Percentiles rank a stretch among this genome's conserved stretches.
phyloP scores from a whole-genome alignment of 2,888 invertebrate species.

The Itoplectis maculator region DNA sequence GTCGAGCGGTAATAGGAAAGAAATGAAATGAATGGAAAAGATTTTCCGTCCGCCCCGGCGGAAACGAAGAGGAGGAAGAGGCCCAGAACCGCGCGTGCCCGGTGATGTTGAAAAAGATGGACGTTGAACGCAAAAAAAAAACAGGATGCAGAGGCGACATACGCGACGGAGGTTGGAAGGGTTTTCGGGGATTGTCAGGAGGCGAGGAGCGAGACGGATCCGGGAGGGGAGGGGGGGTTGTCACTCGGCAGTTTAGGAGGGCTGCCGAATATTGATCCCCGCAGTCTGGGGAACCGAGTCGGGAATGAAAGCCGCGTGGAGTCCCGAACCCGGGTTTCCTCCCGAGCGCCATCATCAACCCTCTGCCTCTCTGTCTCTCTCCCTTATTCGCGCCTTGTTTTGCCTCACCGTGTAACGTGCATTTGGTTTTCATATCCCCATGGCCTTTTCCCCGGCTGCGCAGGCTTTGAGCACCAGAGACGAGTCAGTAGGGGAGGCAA shows the following conservation, averaged over 20 bases:
- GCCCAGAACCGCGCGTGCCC: constrained; percentile 7
- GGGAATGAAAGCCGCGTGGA: constrained; percentile 72
- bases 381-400: constrained; percentile 65
- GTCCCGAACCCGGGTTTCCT: constrained; percentile 69
- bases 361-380: constrained; percentile 48
- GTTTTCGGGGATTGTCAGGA: constrained; percentile 22
- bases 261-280: constrained; percentile 81
- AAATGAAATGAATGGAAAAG: constrained; percentile 62
- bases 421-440: constrained; percentile 18
- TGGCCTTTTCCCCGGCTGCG: not conserved
- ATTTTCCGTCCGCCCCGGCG: constrained; percentile 46
- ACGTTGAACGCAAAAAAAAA: constrained; percentile 3
- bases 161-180: constrained; percentile 25
- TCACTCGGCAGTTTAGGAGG: constrained; percentile 78
- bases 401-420: constrained; percentile 12
- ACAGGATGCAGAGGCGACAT: constrained; percentile 3
- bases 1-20: constrained; percentile 32
- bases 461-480: not conserved
- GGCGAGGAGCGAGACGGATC: constrained; percentile 32
- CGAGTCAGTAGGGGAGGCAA: not conserved
- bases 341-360: constrained; percentile 35
- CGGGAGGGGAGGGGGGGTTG: constrained; percentile 48
- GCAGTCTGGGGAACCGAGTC: constrained; percentile 62
- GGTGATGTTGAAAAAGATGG: constrained; percentile 12
- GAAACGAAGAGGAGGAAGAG: not conserved